Evolutionary conservation across 1,140 invertebrate genomes (phyloP).

Genomic region (Anastrepha obliqua): DNA sequence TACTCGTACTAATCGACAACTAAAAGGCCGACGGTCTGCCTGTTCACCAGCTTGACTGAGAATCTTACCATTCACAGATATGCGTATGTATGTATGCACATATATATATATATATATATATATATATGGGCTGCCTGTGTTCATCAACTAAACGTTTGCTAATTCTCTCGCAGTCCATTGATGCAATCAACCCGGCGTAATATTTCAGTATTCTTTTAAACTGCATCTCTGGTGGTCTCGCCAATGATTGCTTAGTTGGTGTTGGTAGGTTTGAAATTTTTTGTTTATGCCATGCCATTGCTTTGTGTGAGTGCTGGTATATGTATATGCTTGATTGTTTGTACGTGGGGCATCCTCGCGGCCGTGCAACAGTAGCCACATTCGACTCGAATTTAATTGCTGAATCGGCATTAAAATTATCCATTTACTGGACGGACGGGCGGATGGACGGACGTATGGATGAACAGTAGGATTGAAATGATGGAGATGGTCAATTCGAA

Average conservation of each 20-base stretch:
- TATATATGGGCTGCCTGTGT: background rate
- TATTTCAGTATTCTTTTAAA: background rate
- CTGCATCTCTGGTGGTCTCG: slow-evolving; percentile 20
- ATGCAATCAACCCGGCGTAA: background rate
- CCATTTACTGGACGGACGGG: background rate
- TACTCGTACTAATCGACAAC: background rate
- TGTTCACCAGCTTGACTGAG: background rate
- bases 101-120: background rate
- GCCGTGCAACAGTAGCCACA: slow-evolving; percentile 37
- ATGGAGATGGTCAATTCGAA: slow-evolving; percentile 20
- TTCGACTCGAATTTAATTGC: slow-evolving; percentile 34
- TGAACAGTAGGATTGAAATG: background rate
- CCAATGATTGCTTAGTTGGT: background rate
- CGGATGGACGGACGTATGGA: background rate
- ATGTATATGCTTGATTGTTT: background rate
- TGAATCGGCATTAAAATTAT: slow-evolving; percentile 51
- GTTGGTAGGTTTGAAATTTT: background rate
- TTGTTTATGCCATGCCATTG: background rate
- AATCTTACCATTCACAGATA: background rate
- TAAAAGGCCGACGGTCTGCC: background rate
- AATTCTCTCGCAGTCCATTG: slow-evolving; percentile 16
- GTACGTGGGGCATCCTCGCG: background rate
- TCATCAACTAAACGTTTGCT: slow-evolving; percentile 32
- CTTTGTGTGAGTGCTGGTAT: too few species aligned
- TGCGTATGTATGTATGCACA: background rate